These are phyloP conservation scores for Chrysolina oricalcia DNA, from an alignment of 2,888 invertebrate species.

Conservation along the genomic window DNA sequence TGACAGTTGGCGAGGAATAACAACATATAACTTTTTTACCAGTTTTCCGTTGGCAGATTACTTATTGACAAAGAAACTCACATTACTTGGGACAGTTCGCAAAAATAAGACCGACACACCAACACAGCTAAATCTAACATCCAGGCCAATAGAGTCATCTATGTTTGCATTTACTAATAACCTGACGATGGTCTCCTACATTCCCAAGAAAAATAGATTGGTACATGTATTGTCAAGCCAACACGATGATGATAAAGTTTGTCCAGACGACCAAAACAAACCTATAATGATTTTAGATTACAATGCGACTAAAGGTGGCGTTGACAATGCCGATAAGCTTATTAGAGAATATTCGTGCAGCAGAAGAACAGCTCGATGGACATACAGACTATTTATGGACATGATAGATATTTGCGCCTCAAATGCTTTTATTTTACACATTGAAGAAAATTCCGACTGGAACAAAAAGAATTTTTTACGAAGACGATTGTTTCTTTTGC, in stretches of 20 bases:
- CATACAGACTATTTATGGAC: conserved; percentile 34
- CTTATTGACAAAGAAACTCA: conserved; percentile 41
- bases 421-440: conserved; percentile 13
- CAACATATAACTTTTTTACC: conserved; percentile 43
- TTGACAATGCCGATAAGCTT: conserved; percentile 32
- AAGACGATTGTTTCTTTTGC: conserved; percentile 30
- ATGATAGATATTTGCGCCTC: conserved; percentile 32
- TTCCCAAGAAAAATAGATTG: conserved; percentile 41
- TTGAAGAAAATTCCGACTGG: conserved; percentile 23
- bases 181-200: conserved; percentile 44
- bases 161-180: conserved; percentile 38
- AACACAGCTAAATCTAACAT: conserved; percentile 27
- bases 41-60: conserved; percentile 40
- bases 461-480: conserved; percentile 13
- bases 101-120: conserved; percentile 42
- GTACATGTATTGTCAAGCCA: conserved; percentile 45
- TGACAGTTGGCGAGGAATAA: conserved; percentile 38
- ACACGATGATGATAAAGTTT: conserved; percentile 40
- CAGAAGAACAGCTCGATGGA: conserved; percentile 42
- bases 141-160: conserved; percentile 30
- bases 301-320: conserved; percentile 36
- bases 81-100: conserved; percentile 38
- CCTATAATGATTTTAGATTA: conserved; percentile 45
- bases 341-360: conserved; percentile 36
- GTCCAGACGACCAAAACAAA: conserved; percentile 32